Evolutionary conservation across 2,888 invertebrate genomes (phyloP).

Genomic region (Andrena praecox): DNA sequence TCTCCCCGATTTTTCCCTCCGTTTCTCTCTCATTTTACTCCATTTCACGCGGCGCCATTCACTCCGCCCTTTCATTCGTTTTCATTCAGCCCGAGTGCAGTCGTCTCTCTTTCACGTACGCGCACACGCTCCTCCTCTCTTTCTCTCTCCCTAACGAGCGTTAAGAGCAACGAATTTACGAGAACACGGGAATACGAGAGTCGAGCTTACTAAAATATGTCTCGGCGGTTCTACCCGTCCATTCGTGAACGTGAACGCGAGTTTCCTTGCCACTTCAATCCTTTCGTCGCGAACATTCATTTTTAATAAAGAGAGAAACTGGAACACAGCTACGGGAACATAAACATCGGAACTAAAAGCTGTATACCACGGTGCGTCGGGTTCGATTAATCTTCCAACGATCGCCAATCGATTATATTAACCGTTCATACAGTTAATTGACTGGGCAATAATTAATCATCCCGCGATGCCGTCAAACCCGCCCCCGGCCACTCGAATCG

Average conservation of each 20-base stretch:
- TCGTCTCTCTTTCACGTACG: background rate
- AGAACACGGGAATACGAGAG: constrained; percentile 18
- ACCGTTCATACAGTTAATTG: background rate
- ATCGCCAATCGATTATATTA: background rate
- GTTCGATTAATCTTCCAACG: background rate
- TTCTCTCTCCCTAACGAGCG: constrained; percentile 14
- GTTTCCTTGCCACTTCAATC: background rate
- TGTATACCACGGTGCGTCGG: background rate
- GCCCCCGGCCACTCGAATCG: background rate
- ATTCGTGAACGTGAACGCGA: background rate
- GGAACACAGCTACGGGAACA: background rate
- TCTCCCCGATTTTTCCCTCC: constrained; percentile 17
- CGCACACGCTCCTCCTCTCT: constrained; percentile 5
- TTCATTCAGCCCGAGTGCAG: constrained; percentile 22
- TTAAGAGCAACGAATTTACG: constrained; percentile 36
- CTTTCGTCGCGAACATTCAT: background rate
- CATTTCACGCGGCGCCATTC: constrained; percentile 3
- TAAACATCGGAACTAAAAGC: too few relatives aligned
- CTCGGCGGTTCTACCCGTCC: background rate
- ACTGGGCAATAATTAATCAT: background rate
- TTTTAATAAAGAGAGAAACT: background rate
- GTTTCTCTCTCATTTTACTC: background rate
- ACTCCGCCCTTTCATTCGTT: constrained; percentile 29
- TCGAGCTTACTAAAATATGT: constrained; percentile 23
- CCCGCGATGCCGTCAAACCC: background rate